Percentiles rank a stretch among this genome's conserved stretches.
Conservation (phyloP, 1,140 invertebrate species). For the Neodiprion lecontei region DNA sequence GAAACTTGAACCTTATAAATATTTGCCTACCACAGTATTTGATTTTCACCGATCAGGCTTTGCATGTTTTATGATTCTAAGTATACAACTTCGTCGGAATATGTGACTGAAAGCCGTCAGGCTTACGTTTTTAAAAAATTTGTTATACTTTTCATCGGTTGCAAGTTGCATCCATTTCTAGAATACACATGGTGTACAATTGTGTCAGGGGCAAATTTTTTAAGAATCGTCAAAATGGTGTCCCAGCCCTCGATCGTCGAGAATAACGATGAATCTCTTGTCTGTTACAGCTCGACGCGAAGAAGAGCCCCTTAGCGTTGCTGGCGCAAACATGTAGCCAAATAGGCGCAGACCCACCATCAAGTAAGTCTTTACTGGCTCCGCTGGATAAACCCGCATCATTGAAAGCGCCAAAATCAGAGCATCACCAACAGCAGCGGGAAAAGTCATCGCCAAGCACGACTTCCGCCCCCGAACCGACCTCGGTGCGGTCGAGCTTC, state of each 20-base stretch:
- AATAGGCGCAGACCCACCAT: slow-evolving; percentile 86
- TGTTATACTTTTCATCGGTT: too few relatives aligned
- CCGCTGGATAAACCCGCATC: slow-evolving; percentile 64
- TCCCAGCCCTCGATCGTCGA: not conserved
- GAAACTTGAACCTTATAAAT: too few relatives aligned
- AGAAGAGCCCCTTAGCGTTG: slow-evolving; percentile 92
- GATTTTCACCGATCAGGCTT: too few relatives aligned
- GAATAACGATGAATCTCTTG: slow-evolving; percentile 9
- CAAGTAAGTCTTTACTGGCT: slow-evolving; percentile 71
- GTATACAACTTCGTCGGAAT: too few relatives aligned
- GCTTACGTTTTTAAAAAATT: too few relatives aligned
- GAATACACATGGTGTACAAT: too few relatives aligned
- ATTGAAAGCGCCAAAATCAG: slow-evolving; percentile 70
- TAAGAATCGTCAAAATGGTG: too few relatives aligned
- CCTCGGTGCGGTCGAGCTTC: slow-evolving; percentile 67
- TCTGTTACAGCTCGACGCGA: slow-evolving; percentile 87
- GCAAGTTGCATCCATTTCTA: too few relatives aligned
- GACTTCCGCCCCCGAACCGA: slow-evolving; percentile 39
- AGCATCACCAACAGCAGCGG: slow-evolving; percentile 59
- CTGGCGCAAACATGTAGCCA: slow-evolving; percentile 95
- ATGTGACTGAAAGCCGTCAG: too few relatives aligned
- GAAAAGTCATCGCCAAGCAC: slow-evolving; percentile 66
- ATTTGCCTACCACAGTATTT: too few relatives aligned
- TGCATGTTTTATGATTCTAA: too few relatives aligned
- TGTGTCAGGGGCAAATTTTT: too few relatives aligned